Percentiles rank a stretch among this genome's conserved stretches.
These are phyloP conservation scores for Danio choprae DNA, from an alignment of 2,797 vertebrate species.

Conservation along the genomic window DNA sequence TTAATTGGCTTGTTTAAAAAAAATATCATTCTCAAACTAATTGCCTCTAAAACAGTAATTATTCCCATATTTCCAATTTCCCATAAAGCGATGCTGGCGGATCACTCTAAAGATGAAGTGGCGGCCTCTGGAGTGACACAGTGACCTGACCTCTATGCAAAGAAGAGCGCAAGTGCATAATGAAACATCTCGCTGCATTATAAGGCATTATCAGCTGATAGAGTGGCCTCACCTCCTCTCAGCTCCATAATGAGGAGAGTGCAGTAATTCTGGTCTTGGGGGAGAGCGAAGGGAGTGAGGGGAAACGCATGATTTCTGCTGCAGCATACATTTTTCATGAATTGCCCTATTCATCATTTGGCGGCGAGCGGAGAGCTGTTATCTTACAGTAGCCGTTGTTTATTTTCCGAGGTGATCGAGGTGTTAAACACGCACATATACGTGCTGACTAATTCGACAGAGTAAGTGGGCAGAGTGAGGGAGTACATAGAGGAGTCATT, in stretches of 20 bases:
- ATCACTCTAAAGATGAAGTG: slow-evolving; percentile 6
- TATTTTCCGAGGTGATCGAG: slow-evolving; percentile 54
- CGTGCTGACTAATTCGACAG: slow-evolving; percentile 56
- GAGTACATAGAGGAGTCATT: slow-evolving; percentile 59
- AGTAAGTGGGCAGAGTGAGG: slow-evolving; percentile 60
- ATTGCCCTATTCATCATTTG: slow-evolving; percentile 63
- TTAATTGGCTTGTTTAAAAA: slow-evolving; percentile 11
- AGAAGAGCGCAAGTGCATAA: slow-evolving; percentile 25
- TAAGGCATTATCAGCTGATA: slow-evolving; percentile 44
- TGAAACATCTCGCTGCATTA: slow-evolving; percentile 36
- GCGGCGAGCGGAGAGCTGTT: slow-evolving; percentile 56
- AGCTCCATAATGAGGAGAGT: slow-evolving; percentile 58
- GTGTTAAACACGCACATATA: slow-evolving; percentile 63
- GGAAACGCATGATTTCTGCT: slow-evolving; percentile 50
- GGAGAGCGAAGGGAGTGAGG: slow-evolving; percentile 53
- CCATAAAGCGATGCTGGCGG: not conserved
- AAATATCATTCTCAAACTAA: not conserved
- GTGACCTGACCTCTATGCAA: slow-evolving; percentile 18
- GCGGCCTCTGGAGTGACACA: not conserved
- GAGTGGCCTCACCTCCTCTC: slow-evolving; percentile 44
- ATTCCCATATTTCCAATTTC: not conserved
- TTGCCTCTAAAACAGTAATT: not conserved
- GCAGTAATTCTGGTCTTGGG: slow-evolving; percentile 55
- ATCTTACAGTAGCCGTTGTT: slow-evolving; percentile 55
- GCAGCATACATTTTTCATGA: slow-evolving; percentile 67